Percentiles rank a stretch among this genome's conserved stretches.
Conservation (phyloP, 1,140 invertebrate genomes). For the Atta cephalotes region DNA sequence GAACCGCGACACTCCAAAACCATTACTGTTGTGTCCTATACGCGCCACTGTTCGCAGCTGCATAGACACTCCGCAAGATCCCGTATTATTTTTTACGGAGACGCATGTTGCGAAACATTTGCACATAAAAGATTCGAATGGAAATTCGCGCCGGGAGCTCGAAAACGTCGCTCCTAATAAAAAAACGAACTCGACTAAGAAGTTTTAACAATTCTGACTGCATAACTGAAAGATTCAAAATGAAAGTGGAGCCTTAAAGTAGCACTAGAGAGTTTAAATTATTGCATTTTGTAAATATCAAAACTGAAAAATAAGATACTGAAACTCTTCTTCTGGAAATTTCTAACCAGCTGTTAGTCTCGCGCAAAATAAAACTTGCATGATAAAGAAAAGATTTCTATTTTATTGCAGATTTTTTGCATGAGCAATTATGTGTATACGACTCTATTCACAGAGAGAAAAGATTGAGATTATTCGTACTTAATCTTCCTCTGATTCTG, state of each 20-base stretch:
- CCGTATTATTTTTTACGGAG: conserved; percentile 47
- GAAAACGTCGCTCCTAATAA: conserved; percentile 2
- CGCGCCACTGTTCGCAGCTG: conserved; percentile 43
- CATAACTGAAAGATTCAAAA: background rate
- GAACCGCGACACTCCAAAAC: conserved; percentile 81
- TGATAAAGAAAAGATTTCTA: background rate
- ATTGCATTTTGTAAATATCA: background rate
- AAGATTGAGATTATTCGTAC: background rate
- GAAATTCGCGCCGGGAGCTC: background rate
- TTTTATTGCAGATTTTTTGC: background rate
- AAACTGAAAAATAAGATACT: conserved; percentile 12
- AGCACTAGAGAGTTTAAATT: background rate
- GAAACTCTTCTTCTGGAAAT: background rate
- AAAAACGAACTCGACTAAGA: conserved; percentile 5
- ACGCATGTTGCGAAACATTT: conserved; percentile 15
- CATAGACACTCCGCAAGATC: conserved; percentile 37
- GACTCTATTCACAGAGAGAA: conserved; percentile 13
- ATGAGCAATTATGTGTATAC: background rate
- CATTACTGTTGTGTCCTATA: conserved; percentile 79
- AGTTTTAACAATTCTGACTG: background rate
- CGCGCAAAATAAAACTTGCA: background rate
- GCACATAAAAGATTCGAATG: conserved; percentile 12
- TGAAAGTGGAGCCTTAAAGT: background rate
- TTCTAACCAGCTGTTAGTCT: conserved; percentile 1
- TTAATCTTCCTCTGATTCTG: conserved; percentile 8